A percentile compares a stretch with the other conserved stretches of the same genome.
Evolutionary conservation across 2,797 vertebrate genomes (phyloP).

Genomic region (Eurystomus glaucurus): DNA sequence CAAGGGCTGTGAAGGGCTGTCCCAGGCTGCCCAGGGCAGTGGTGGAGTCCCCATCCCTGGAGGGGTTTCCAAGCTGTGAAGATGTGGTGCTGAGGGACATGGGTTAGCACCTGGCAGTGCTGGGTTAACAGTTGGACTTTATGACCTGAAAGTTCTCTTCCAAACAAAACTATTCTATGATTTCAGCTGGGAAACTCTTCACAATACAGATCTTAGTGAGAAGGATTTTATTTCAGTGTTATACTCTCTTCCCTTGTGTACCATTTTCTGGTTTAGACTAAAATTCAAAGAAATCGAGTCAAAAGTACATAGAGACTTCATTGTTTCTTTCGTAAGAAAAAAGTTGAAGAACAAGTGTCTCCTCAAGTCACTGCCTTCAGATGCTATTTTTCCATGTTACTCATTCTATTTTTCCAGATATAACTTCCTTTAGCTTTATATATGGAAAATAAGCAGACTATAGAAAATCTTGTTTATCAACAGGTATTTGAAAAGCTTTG

Average conservation of each 20-base stretch:
- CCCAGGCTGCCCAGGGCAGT: neutral
- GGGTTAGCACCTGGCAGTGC: neutral
- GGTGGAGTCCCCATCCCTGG: neutral
- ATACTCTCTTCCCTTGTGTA: neutral
- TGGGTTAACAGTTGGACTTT: neutral
- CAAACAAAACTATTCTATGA: neutral
- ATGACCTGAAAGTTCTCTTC: neutral
- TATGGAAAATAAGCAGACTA: neutral
- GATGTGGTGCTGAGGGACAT: neutral
- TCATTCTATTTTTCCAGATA: accelerated
- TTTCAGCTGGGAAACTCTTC: neutral
- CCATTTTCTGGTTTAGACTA: neutral
- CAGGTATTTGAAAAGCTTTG: neutral
- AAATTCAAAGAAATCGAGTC: neutral
- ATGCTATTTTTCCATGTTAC: neutral
- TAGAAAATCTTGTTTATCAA: neutral
- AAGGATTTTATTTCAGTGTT: neutral
- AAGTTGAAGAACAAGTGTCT: neutral
- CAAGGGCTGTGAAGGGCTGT: neutral
- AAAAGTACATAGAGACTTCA: accelerated
- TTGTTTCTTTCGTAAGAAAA: neutral
- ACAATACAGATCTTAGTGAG: neutral
- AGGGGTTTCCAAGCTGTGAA: neutral
- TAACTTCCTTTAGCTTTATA: neutral
- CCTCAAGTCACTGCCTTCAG: neutral